phyloP scores from a whole-genome alignment of 2,797 vertebrate genomes.

The Pangasius sanitwongsei region DNA sequence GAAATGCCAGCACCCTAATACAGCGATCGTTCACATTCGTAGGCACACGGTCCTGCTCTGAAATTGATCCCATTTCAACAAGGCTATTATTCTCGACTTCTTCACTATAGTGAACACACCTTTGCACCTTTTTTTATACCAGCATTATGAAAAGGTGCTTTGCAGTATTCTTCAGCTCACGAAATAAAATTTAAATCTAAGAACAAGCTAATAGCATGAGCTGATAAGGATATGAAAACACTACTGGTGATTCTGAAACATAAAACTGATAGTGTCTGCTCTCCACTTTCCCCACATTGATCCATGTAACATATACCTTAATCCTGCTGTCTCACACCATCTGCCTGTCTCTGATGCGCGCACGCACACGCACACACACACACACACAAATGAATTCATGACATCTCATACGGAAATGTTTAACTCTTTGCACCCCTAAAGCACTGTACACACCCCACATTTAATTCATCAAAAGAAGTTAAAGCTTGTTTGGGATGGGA shows the following conservation, averaged over 20 bases:
- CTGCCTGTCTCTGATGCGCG: not conserved
- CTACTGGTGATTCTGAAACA: not conserved
- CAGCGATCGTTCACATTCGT: slow-evolving; percentile 27
- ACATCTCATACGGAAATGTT: not conserved
- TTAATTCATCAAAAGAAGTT: not conserved
- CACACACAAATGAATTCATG: not conserved
- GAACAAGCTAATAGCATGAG: not conserved
- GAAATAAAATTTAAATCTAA: not conserved
- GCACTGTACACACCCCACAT: not conserved
- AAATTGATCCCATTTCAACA: slow-evolving; percentile 2
- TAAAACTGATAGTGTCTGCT: slow-evolving; percentile 18
- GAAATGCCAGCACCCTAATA: slow-evolving; percentile 21
- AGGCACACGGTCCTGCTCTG: not conserved
- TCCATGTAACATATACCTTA: slow-evolving; percentile 22
- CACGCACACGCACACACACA: not conserved
- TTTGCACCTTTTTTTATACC: not conserved
- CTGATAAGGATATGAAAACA: not conserved
- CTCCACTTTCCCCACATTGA: slow-evolving; percentile 10
- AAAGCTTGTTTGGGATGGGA: slow-evolving; percentile 9
- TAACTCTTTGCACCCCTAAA: not conserved
- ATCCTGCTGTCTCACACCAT: not conserved
- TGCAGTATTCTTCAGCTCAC: not conserved
- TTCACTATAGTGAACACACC: not conserved
- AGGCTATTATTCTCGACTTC: not conserved
- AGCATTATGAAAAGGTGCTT: not conserved